Percentiles rank a stretch among this genome's conserved stretches.
phyloP scores from a whole-genome alignment of 2,797 vertebrate species.

The Silurus lanzhouensis region DNA sequence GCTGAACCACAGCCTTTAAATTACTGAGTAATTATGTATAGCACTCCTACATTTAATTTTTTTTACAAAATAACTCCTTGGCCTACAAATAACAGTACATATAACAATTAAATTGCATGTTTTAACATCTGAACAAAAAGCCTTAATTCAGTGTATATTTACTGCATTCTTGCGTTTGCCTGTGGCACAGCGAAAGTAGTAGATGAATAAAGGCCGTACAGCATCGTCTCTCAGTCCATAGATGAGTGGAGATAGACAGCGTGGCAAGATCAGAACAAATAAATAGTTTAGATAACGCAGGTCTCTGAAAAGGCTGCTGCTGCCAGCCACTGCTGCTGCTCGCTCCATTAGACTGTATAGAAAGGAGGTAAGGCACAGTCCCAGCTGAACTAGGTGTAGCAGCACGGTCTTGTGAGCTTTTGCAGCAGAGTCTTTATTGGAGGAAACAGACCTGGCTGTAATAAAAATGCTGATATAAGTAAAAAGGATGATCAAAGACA shows the following conservation, averaged over 20 bases:
- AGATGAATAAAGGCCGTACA: constrained; percentile 35
- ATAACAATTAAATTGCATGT: neutral
- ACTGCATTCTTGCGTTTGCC: neutral
- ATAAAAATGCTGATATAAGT: constrained; percentile 54
- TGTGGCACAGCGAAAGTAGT: constrained; percentile 14
- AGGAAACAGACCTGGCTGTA: constrained; percentile 49
- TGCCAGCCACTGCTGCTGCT: constrained; percentile 7
- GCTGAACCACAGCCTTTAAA: too few relatives aligned
- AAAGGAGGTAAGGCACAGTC: constrained; percentile 52
- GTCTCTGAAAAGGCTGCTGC: constrained; percentile 12
- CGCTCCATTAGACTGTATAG: constrained; percentile 28
- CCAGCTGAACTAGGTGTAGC: constrained; percentile 55
- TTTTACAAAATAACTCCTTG: too few relatives aligned
- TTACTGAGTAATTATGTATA: too few relatives aligned
- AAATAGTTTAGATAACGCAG: constrained; percentile 42
- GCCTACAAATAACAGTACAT: too few relatives aligned
- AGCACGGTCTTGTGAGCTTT: constrained; percentile 54
- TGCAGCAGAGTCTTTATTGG: constrained; percentile 45
- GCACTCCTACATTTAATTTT: too few relatives aligned
- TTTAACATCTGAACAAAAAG: neutral
- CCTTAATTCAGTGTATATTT: neutral
- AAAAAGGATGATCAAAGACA: constrained; percentile 37
- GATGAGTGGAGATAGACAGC: constrained; percentile 49
- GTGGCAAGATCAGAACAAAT: constrained; percentile 48
- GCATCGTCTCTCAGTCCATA: constrained; percentile 53